A percentile compares a stretch with the other conserved stretches of the same genome.
phyloP scores from a whole-genome alignment of 2,797 vertebrate genomes.

The Megalops cyprinoides region DNA sequence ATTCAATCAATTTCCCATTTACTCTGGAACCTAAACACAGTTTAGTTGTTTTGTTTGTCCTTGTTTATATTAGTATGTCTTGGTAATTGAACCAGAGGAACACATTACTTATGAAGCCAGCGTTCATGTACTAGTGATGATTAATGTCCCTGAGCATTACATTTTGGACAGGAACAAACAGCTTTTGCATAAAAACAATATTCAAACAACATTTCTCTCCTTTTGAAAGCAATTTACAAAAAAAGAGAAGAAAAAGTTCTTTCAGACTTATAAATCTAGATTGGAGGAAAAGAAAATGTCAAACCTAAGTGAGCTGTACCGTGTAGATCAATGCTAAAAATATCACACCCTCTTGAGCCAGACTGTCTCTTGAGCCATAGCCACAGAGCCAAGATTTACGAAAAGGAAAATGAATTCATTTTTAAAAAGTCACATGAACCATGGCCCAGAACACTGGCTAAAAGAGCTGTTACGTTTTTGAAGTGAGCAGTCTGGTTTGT shows the following conservation, averaged over 20 bases:
- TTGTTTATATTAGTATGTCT: slow-evolving; percentile 53
- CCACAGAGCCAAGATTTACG: too few species aligned
- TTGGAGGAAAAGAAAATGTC: background rate
- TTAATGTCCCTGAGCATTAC: slow-evolving; percentile 40
- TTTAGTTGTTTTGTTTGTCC: slow-evolving; percentile 46
- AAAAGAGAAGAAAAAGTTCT: slow-evolving; percentile 1
- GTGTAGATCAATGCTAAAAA: background rate
- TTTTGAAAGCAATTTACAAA: background rate
- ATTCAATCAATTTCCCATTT: slow-evolving; percentile 39
- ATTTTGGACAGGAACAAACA: slow-evolving; percentile 44
- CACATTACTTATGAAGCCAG: slow-evolving; percentile 50
- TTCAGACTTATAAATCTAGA: background rate
- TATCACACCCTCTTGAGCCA: background rate
- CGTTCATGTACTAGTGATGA: slow-evolving; percentile 39
- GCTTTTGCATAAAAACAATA: slow-evolving; percentile 36
- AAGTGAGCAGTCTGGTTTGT: too few species aligned
- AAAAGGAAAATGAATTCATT: too few species aligned
- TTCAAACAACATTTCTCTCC: slow-evolving; percentile 23
- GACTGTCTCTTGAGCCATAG: too few species aligned
- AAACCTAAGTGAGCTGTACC: background rate
- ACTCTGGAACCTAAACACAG: slow-evolving; percentile 42
- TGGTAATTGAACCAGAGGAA: slow-evolving; percentile 44
- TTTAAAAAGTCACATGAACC: too few species aligned
- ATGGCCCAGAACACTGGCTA: too few species aligned
- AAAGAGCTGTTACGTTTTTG: too few species aligned